Evolutionary conservation across 2,113 vertebrate species (phyloP).

Genomic region (Hiodon tergisus): DNA sequence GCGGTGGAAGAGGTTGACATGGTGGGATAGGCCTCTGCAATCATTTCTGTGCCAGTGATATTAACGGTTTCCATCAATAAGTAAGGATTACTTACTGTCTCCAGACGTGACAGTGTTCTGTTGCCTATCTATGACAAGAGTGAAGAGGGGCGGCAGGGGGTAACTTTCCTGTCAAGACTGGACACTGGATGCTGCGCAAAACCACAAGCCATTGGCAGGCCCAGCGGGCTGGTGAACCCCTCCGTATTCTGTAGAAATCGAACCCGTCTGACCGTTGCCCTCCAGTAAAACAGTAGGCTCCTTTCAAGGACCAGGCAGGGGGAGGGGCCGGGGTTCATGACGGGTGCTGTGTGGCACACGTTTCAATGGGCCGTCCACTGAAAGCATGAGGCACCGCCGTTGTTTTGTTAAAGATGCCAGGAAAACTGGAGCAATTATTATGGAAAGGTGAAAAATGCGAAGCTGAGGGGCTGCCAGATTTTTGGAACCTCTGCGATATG

Average conservation of each 20-base stretch:
- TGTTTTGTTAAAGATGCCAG: not conserved
- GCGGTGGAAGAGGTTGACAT: too few relatives aligned
- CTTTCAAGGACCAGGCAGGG: not conserved
- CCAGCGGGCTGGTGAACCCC: not conserved
- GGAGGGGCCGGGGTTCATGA: not conserved
- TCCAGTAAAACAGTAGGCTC: not conserved
- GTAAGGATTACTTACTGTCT: not conserved
- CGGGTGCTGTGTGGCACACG: not conserved
- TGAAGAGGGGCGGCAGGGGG: not conserved
- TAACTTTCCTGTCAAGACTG: not conserved
- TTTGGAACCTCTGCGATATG: not conserved
- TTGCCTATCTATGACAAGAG: constrained; percentile 12
- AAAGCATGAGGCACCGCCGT: not conserved
- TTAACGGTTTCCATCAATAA: too few relatives aligned
- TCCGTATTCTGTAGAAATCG: constrained; percentile 3
- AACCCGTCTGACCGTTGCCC: not conserved
- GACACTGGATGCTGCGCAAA: not conserved
- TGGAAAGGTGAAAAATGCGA: not conserved
- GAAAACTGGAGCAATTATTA: constrained; percentile 5
- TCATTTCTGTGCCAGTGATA: too few relatives aligned
- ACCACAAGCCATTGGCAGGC: not conserved
- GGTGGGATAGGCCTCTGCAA: too few relatives aligned
- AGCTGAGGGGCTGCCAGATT: not conserved
- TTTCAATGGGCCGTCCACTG: not conserved
- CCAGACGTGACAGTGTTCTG: constrained; percentile 9